phyloP scores from a whole-genome alignment of 2,113 vertebrate species.

The Vidua chalybeata region DNA sequence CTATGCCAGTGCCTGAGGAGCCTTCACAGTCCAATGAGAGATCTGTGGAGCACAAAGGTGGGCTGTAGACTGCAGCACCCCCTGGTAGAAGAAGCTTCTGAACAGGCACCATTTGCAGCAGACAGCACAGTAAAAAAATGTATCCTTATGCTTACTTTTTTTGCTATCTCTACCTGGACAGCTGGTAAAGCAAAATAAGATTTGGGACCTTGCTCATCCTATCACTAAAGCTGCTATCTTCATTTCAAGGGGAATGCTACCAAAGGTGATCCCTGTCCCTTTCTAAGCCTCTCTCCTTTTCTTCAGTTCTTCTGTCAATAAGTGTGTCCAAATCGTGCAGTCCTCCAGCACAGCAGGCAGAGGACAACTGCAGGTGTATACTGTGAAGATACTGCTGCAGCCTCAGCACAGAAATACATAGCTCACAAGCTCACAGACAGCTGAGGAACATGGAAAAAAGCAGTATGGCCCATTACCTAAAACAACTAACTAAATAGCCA shows the following conservation, averaged over 20 bases:
- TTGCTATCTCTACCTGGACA: background rate
- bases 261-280: background rate
- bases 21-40: background rate
- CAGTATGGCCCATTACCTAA: background rate
- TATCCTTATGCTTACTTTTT: background rate
- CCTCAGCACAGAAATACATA: background rate
- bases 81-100: background rate
- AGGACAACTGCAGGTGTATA: background rate
- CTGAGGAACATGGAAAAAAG: background rate
- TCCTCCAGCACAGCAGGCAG: background rate
- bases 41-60: fast-evolving
- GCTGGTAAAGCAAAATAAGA: background rate
- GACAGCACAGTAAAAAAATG: background rate
- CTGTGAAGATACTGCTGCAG: background rate
- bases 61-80: background rate
- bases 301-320: background rate
- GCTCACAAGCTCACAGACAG: background rate
- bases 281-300: background rate
- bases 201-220: background rate
- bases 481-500: background rate
- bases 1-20: background rate
- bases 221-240: background rate
- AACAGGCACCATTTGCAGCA: background rate
- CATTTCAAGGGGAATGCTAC: background rate
- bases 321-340: background rate